phyloP scores from a whole-genome alignment of 1,140 invertebrate genomes.

The Bombus breviceps region DNA sequence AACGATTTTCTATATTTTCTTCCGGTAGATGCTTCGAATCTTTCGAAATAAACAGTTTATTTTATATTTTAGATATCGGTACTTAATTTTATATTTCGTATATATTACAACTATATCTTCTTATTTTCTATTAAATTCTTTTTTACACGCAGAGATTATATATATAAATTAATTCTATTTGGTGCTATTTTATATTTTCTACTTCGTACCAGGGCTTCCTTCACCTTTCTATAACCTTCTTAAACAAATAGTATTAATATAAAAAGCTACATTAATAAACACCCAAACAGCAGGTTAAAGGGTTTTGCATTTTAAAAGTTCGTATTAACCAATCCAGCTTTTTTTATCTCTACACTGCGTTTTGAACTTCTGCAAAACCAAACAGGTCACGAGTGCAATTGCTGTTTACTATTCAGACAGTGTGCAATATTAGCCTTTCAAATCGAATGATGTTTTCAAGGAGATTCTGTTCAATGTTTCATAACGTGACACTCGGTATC shows the following conservation, averaged over 20 bases:
- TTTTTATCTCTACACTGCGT: background rate
- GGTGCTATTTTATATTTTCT: no score
- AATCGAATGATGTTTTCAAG: constrained; percentile 46
- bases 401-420: constrained; percentile 26
- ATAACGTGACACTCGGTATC: constrained; percentile 13
- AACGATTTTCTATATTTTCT: no score
- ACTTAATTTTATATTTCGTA: background rate
- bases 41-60: no score
- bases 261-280: background rate
- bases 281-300: background rate
- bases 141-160: background rate
- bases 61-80: background rate
- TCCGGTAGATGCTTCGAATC: no score
- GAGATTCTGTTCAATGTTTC: constrained; percentile 41
- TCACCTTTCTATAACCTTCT: background rate
- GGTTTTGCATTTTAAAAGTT: background rate
- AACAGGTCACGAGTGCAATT: constrained; percentile 1
- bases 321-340: background rate
- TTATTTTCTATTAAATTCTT: background rate
- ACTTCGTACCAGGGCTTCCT: background rate
- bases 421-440: constrained; percentile 44
- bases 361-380: constrained; percentile 6
- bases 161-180: background rate
- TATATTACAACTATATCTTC: background rate
- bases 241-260: no score